Conservation (phyloP, 2,797 vertebrate species). For the Ispidina lecontei region DNA sequence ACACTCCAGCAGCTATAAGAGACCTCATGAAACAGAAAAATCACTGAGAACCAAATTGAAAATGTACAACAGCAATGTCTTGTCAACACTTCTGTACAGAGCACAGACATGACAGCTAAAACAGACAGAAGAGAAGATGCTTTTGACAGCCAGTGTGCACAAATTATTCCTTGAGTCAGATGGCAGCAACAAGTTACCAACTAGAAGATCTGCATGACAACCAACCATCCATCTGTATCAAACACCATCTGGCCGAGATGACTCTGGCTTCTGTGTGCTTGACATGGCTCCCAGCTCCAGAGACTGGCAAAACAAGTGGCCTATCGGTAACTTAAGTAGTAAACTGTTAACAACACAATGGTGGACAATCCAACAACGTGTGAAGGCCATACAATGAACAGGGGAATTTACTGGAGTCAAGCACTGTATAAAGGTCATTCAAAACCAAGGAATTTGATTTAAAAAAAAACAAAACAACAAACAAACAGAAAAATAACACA, state of each 20-base stretch:
- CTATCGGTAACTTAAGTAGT: constrained; percentile 75
- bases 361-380: constrained; percentile 59
- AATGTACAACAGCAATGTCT: constrained; percentile 87
- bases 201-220: constrained; percentile 86
- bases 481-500: neutral
- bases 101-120: constrained; percentile 87
- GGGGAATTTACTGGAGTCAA: neutral
- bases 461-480: neutral
- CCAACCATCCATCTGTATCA: constrained; percentile 85
- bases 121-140: constrained; percentile 87
- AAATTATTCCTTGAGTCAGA: constrained; percentile 86
- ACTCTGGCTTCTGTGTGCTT: constrained; percentile 83
- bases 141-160: constrained; percentile 86
- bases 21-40: constrained; percentile 79
- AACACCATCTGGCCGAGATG: constrained; percentile 83
- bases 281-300: constrained; percentile 80
- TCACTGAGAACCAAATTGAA: constrained; percentile 84
- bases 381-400: constrained; percentile 51
- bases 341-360: constrained; percentile 74
- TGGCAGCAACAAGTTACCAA: constrained; percentile 87
- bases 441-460: neutral
- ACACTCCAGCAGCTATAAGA: constrained; percentile 76
- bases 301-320: constrained; percentile 83
- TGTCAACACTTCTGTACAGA: constrained; percentile 87
- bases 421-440: neutral